These are phyloP conservation scores for Lissonota sp. DNA, from an alignment of 2,888 invertebrate genomes.

Conservation along the genomic window DNA sequence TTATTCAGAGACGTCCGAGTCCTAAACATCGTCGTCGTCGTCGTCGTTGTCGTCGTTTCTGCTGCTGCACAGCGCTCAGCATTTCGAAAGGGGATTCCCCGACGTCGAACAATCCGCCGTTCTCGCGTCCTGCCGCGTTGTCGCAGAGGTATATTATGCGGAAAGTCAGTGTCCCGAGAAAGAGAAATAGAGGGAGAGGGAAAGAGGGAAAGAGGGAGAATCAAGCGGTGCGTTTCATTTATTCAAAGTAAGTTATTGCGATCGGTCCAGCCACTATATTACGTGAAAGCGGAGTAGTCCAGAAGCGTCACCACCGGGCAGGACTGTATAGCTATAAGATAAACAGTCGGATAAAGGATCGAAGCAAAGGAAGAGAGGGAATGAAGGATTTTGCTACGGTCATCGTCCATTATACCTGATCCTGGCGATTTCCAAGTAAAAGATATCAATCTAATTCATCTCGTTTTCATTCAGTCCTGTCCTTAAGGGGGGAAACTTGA, in stretches of 20 bases:
- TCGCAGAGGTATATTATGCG: slow-evolving; percentile 54
- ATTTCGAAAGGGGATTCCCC: slow-evolving; percentile 29
- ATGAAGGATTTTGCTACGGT: slow-evolving; percentile 10
- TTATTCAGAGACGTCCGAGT: slow-evolving; percentile 74
- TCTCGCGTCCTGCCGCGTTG: slow-evolving; percentile 8
- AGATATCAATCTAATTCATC: slow-evolving; percentile 79
- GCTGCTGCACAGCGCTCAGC: slow-evolving; percentile 61
- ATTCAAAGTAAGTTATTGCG: slow-evolving; percentile 83
- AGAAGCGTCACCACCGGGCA: slow-evolving; percentile 47
- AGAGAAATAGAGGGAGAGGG: slow-evolving; percentile 1
- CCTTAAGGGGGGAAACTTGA: slow-evolving; percentile 9
- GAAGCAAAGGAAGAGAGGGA: slow-evolving; percentile 6
- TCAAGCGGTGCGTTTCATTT: slow-evolving; percentile 80
- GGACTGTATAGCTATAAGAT: slow-evolving; percentile 33
- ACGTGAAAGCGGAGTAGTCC: slow-evolving; percentile 74
- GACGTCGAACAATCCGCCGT: slow-evolving; percentile 64
- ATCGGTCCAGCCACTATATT: slow-evolving; percentile 80
- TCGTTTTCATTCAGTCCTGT: slow-evolving; percentile 68
- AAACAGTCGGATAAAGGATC: slow-evolving; percentile 34
- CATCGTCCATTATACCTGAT: slow-evolving; percentile 57
- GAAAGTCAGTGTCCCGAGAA: slow-evolving; percentile 19
- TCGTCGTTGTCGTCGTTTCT: slow-evolving; percentile 61
- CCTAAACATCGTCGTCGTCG: slow-evolving; percentile 74
- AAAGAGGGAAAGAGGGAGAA: slow-evolving; percentile 51
- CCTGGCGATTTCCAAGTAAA: slow-evolving; percentile 75